Evolutionary conservation across 2,797 vertebrate genomes (phyloP).

Genomic region (Halcyon chelicuti): DNA sequence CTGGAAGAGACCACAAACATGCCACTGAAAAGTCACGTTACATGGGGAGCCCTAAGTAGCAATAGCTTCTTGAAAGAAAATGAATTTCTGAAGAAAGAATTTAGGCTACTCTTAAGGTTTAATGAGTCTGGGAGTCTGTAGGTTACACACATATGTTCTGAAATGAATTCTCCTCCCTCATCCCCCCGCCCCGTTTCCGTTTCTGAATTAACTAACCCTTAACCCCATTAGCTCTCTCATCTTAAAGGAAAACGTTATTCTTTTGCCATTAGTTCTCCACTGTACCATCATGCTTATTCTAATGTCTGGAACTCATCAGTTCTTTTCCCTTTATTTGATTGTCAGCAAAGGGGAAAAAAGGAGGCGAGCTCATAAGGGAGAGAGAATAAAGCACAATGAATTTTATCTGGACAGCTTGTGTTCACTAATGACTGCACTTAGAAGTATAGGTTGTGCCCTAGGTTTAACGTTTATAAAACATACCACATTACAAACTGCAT

Average conservation of each 20-base stretch:
- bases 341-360: conserved; percentile 9
- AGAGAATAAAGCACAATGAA: neutral
- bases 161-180: conserved; percentile 35
- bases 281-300: conserved; percentile 34
- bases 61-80: conserved; percentile 64
- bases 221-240: conserved; percentile 54
- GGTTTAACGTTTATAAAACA: neutral
- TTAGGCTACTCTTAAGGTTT: conserved; percentile 51
- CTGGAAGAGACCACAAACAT: conserved; percentile 16
- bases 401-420: neutral
- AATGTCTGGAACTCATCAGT: conserved; percentile 66
- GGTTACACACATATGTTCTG: conserved; percentile 61
- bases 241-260: conserved; percentile 63
- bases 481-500: neutral
- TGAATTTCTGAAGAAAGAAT: conserved; percentile 52
- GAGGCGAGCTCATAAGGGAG: neutral
- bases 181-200: neutral
- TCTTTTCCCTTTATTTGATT: conserved; percentile 6
- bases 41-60: neutral
- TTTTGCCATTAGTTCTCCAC: conserved; percentile 12
- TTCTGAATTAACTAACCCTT: conserved; percentile 68
- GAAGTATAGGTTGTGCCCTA: neutral
- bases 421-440: neutral
- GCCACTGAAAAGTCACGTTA: conserved; percentile 2
- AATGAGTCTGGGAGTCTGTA: conserved; percentile 55